Base-by-base conservation (phyloP, 2,888 invertebrate species). In the Neria commutata region DNA sequence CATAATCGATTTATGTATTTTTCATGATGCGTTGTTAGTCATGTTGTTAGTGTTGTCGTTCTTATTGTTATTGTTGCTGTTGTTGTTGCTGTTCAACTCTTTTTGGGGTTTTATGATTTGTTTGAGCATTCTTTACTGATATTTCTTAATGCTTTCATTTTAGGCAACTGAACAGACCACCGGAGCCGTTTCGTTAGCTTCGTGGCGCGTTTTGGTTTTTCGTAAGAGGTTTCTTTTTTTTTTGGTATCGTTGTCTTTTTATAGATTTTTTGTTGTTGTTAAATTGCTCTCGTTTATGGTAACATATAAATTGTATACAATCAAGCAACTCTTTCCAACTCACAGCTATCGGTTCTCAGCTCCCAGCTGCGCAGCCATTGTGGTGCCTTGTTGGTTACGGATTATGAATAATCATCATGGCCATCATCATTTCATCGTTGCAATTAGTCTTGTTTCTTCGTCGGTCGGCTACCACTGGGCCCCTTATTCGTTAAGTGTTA, bases 301-400 rank as follows among this genome's bases (percentile, higher is more conserved):
- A 73, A 77, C 74, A 77, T 77, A 74, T 77, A 76, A 75, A 77
- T 77, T 76, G 75, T 74, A 67, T 51, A 53, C n/a, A n/a, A n/a
- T n/a, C n/a, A n/a, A n/a, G n/a, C n/a, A n/a, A n/a, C n/a, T n/a
- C n/a, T n/a, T n/a, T n/a, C n/a, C n/a, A n/a, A n/a, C n/a, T n/a
- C n/a, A n/a, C n/a, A n/a, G n/a, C n/a, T n/a, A n/a, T n/a, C n/a
- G n/a, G n/a, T n/a, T n/a, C 48, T 25, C 48, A 14, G 21, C 17
- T 21, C 19, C 11, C 47, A 48, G 52, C 21, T 42, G 54, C 49
- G 68, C 75, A 66, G 72, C 54, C 61, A 53, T 37, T 14, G 26
- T 46, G 11, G 37, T n/a, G 8, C 19, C 14, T 3, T 42, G 33
- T 37, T 34, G 56, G n/a, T n/a, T n/a, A n/a, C n/a, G n/a, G 62